Base-by-base conservation (phyloP, 2,888 invertebrate genomes). In the Yponomeuta cagnagella region DNA sequence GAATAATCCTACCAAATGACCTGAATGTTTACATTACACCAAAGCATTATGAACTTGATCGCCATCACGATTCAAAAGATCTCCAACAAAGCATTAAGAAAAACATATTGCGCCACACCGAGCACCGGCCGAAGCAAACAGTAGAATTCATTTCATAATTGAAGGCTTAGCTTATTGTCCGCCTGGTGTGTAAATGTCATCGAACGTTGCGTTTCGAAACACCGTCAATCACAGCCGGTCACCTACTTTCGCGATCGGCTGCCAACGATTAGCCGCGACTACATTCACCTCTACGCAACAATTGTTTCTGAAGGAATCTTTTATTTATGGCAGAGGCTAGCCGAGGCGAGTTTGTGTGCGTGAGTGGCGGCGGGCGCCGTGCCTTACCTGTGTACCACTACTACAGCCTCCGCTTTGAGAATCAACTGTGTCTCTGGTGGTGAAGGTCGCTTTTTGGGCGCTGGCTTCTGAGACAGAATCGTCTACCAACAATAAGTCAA, bases 231-330 rank as follows among this genome's bases (percentile, higher is more conserved):
- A 90, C 89, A 78, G 83, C 84, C 90, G 91, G 91, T 91, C 91
- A 91, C 92, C 92, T 90, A 91, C 92, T 92, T 92, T 92, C 91
- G 90, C 90, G 90, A 90, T 90, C 89, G 87, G 84, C 85, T 84
- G 66, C 66, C 83, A 85, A 85, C 89, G 90, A 90, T 91, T 90
- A 90, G 90, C 83, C 82, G 78, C 80, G 88, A 89, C 90, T 87
- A 86, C 82, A 80, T 85, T 89, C 88, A 87, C 89, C 88, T 91
- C 91, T 89, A 92, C 90, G 91, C 91, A 91, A 90, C 91, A 89
- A 92, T 92, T 91, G 92, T 90, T 92, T 92, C 90, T 90, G 89
- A 91, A 89, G 87, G 91, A 90, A 91, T 92, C 92, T 91, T 90
- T 92, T 92, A 91, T 92, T 91, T 92, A 92, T 90, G 91, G 89